A percentile compares a stretch with the other conserved stretches of the same genome.
Conservation (phyloP, 2,797 vertebrate species). For the Etheostoma perlongum region DNA sequence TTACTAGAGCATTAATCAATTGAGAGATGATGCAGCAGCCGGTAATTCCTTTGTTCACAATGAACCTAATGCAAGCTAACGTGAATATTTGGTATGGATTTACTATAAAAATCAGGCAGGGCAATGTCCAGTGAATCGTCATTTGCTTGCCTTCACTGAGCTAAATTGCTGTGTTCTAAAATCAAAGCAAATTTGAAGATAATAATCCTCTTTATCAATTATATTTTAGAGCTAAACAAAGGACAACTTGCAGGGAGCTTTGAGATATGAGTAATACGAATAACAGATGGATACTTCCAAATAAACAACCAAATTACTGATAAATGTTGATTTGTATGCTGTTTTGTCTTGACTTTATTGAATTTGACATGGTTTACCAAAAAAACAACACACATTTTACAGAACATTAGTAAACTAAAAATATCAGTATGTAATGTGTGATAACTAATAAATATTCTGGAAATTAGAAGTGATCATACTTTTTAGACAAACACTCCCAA, state of each 20-base stretch:
- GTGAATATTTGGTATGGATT: background rate
- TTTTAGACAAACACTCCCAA: slow-evolving; percentile 6
- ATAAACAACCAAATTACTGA: background rate
- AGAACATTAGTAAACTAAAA: background rate
- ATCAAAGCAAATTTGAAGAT: background rate
- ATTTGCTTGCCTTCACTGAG: background rate
- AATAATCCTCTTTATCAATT: background rate
- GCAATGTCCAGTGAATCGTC: background rate
- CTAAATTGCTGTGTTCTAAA: background rate
- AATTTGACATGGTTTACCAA: background rate
- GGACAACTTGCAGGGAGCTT: background rate
- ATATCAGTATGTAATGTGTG: background rate
- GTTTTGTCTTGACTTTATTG: background rate
- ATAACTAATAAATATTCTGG: too few relatives aligned
- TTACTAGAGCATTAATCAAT: background rate
- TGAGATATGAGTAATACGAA: background rate
- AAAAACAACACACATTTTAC: background rate
- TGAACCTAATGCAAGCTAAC: background rate
- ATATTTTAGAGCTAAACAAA: background rate
- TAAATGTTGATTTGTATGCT: background rate
- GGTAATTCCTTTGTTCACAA: background rate
- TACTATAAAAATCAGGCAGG: background rate
- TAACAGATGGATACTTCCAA: background rate
- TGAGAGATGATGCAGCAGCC: background rate
- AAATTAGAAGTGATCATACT: background rate